Evolutionary conservation across 2,888 invertebrate species (phyloP).

Genomic region (Apamea anceps): DNA sequence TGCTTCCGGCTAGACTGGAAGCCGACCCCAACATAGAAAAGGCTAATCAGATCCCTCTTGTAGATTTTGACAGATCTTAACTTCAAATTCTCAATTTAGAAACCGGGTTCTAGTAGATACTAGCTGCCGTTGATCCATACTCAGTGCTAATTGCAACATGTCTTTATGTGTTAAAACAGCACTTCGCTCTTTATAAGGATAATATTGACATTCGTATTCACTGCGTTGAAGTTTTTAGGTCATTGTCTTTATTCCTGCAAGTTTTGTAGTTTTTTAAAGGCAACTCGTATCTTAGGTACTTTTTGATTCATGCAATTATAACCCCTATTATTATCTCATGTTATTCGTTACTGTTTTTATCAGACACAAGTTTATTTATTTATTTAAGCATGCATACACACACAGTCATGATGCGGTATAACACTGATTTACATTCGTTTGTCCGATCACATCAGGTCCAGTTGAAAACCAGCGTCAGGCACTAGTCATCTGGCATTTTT

Average conservation of each 20-base stretch:
- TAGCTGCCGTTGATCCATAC: neutral
- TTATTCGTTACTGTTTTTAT: too few relatives aligned
- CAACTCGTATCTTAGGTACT: too few relatives aligned
- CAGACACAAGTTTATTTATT: too few relatives aligned
- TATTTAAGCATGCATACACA: too few relatives aligned
- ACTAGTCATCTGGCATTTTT: too few relatives aligned
- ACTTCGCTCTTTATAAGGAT: conserved; percentile 4
- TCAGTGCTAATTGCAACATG: conserved; percentile 30
- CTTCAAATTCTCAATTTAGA: neutral
- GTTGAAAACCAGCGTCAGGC: too few relatives aligned
- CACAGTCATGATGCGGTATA: too few relatives aligned
- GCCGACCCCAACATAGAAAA: neutral
- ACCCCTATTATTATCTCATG: too few relatives aligned
- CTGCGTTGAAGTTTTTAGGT: neutral
- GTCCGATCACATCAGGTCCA: too few relatives aligned
- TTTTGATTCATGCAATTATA: neutral
- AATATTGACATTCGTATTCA: conserved; percentile 26
- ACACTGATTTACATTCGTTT: too few relatives aligned
- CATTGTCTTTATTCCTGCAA: neutral
- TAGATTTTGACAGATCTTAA: neutral
- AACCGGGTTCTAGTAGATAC: neutral
- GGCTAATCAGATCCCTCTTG: neutral
- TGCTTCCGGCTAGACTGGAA: neutral
- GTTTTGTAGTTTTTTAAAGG: neutral
- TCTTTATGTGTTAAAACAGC: conserved; percentile 14